Evolutionary conservation across 2,797 vertebrate genomes (phyloP), one percentile per base, ranked within the genome.

Genomic region (Betta splendens): DNA sequence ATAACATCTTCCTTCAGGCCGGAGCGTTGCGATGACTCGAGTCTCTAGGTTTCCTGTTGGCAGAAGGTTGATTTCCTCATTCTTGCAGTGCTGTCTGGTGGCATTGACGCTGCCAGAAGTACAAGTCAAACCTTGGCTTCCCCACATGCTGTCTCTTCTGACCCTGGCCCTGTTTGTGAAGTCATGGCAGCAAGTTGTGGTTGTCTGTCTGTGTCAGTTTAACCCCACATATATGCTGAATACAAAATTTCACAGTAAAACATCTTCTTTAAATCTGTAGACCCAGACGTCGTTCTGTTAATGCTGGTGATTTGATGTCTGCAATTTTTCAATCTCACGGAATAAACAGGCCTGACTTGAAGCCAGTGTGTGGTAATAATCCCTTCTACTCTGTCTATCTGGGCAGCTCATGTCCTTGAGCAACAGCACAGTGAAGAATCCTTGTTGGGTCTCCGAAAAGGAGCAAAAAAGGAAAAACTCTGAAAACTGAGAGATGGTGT

Each of bases 371-470:
- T 64, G 36, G 37, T 31, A 50, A 46, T 33, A 43, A 60, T 49
- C 32, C 25, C 13, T 51, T 60, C 29, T 45, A 43, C 33, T 20
- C 17, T 55, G 35, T n/a, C 47, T 56, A 37, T 71, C 66, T 66
- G 16, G 35, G 50, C 32, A 43, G 26, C 21, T 17, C 23, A 8
- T 48, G 80, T 67, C 84, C 80, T 77, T 83, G 64, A 71, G 48
- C 16, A 23, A 49, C 7, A 53, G 21, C 40, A 69, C 75, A 79
- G 40, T 74, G 18, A 71, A 47, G 16, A 69, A 69, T 58, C 28
- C 12, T 74, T 81, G 73, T 79, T 76, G 46, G 16, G 75, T 86
- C 69, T 87, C 40, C 74, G 36, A 31, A 55, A 76, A 63, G 15
- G 43, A 65, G 16, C 31, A 16, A 54, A 64, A 9, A 54, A 7